phyloP scores from a whole-genome alignment of 2,888 invertebrate species.

The Xestia ashworthii region DNA sequence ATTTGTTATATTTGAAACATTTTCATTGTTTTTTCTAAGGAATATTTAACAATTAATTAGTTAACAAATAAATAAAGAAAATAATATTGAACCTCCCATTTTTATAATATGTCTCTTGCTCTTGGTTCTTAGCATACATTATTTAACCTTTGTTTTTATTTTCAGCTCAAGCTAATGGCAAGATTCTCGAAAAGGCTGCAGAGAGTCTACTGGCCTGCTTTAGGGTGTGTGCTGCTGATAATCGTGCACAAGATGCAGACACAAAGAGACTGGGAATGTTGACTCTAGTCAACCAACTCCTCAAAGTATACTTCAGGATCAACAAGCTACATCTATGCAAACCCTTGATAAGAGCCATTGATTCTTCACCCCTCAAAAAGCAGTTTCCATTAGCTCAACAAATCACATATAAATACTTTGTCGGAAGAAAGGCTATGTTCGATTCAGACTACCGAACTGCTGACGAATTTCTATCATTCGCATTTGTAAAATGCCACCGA shows the following conservation, averaged over 20 bases:
- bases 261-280: conserved; percentile 99
- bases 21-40: no score
- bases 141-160: conserved; percentile 50
- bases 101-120: not conserved
- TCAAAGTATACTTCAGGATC: conserved; percentile 98
- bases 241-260: conserved; percentile 96
- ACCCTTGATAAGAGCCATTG: conserved; percentile 98
- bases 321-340: conserved; percentile 97
- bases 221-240: conserved; percentile 98
- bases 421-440: conserved; percentile 99
- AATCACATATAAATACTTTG: conserved; percentile 99
- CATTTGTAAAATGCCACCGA: conserved; percentile 97
- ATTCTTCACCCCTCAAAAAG: conserved; percentile 97
- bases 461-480: conserved; percentile 97
- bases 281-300: conserved; percentile 98
- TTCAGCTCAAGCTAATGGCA: conserved; percentile 90
- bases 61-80: no score
- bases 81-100: not conserved
- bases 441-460: conserved; percentile 98
- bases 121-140: not conserved
- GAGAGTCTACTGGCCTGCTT: conserved; percentile 98
- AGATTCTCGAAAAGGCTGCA: conserved; percentile 97
- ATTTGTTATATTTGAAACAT: no score
- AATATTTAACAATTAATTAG: no score
- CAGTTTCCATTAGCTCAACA: conserved; percentile 97